phyloP scores from a whole-genome alignment of 2,797 vertebrate species.

The Pseudochaenichthys georgianus region DNA sequence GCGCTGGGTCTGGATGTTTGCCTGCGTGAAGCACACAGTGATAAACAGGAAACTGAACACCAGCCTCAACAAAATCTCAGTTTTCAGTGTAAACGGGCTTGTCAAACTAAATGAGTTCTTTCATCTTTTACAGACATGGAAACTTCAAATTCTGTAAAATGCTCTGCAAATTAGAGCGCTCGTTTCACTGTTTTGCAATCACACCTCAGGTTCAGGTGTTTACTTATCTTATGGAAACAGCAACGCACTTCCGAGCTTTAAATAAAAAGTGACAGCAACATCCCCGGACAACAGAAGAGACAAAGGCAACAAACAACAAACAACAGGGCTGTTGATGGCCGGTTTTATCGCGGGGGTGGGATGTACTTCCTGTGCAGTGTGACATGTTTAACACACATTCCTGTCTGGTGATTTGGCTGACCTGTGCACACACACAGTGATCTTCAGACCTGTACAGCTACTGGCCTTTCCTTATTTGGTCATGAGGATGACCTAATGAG shows the following conservation, averaged over 20 bases:
- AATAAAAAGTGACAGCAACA: constrained; percentile 78
- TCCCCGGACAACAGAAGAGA: constrained; percentile 68
- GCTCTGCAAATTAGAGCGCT: background rate
- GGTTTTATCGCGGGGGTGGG: constrained; percentile 74
- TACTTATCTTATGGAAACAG: constrained; percentile 81
- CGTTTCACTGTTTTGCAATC: constrained; percentile 21
- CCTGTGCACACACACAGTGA: constrained; percentile 74
- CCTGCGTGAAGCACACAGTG: constrained; percentile 41
- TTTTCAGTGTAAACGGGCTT: constrained; percentile 22
- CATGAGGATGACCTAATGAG: constrained; percentile 55
- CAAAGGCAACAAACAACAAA: constrained; percentile 87
- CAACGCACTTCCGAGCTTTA: constrained; percentile 78
- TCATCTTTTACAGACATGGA: constrained; percentile 1
- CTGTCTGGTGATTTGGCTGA: constrained; percentile 83
- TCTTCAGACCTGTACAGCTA: constrained; percentile 70
- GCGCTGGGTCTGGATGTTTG: constrained; percentile 73
- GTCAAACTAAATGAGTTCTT: constrained; percentile 10
- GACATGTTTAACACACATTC: constrained; percentile 85
- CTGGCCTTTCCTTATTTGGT: constrained; percentile 57
- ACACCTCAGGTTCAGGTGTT: constrained; percentile 76
- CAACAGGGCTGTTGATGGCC: constrained; percentile 76
- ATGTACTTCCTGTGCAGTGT: constrained; percentile 87
- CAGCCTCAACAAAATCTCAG: constrained; percentile 30
- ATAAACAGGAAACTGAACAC: constrained; percentile 80
- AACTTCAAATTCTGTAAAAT: constrained; percentile 1